Evolutionary conservation across 2,113 vertebrate species (phyloP), one percentile per base, ranked within the genome.

Genomic region (Pelecanoides urinatrix): DNA sequence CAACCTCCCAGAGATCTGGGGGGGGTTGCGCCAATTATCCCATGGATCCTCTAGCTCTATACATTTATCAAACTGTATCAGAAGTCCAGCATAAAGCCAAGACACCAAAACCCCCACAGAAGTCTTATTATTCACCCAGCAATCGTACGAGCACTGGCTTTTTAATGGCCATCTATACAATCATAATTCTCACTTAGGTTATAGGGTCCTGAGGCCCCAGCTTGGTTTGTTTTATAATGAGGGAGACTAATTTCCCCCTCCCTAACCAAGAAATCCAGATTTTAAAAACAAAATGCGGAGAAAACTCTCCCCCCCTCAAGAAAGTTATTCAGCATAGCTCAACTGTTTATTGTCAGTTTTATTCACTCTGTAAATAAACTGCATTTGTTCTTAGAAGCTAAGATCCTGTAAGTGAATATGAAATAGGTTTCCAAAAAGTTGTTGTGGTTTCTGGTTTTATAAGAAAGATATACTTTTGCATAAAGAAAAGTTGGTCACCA

Each of bases 41-140:
- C 77, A 79, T 38, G 72, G 73, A 92, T 94, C 45, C 56, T 88
- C 67, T 63, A 86, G 29, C 58, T 95, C 77, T 79, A 61, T 71
- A 58, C 93, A 96, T 95, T 95, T 88, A 94, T 95, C 96, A 97
- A 89, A 73, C n/a, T 17, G 32, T 71, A 74, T 66, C 62, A 71
- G 70, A 71, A 86, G 55, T n/a, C 38, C 38, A 85, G 53, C 13
- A 30, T 45, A 90, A 89, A 91, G 66, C 47, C 58, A 79, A 90
- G 84, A 68, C 71, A 95, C 55, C 71, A 82, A 95, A 72, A 36
- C 6, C 13, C 20, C 50, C 26, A 9, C 23, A 65, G 52, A 91
- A 82, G 26, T n/a, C 72, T 73, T 94, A 86, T 95, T 83, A 87
- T 55, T 94, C 94, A 91, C 67, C 12, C 90, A 96, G 81, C 47